These are phyloP conservation scores for Neogobius melanostomus DNA, from an alignment of 2,113 vertebrate genomes.

Conservation along the genomic window DNA sequence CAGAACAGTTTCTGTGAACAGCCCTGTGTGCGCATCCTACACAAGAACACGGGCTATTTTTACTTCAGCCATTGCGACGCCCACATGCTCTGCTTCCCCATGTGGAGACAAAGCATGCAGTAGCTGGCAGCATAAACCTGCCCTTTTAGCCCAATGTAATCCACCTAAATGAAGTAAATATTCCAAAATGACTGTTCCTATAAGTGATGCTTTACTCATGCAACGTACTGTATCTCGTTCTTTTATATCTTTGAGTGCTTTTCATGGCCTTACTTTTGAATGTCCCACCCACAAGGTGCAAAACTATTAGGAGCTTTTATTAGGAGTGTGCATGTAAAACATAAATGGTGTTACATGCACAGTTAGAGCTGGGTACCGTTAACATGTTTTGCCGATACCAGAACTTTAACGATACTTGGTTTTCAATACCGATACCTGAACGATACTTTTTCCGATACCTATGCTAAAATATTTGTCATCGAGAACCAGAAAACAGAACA, in stretches of 20 bases:
- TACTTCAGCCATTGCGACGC: slow-evolving; percentile 1
- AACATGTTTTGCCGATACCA: too few species aligned
- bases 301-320: slow-evolving; percentile 25
- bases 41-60: slow-evolving; percentile 17
- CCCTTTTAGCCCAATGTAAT: slow-evolving; percentile 26
- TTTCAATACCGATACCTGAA: too few species aligned
- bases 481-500: too few species aligned
- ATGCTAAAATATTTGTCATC: too few species aligned
- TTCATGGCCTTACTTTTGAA: slow-evolving; percentile 9
- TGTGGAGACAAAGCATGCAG: slow-evolving; percentile 19
- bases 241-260: neutral
- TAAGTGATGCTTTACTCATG: neutral
- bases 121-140: slow-evolving; percentile 29
- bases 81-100: slow-evolving; percentile 8
- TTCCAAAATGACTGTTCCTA: neutral
- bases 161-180: neutral
- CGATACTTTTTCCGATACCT: too few species aligned
- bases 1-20: neutral
- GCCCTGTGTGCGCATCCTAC: neutral
- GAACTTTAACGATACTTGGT: too few species aligned
- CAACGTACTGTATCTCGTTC: neutral
- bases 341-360: slow-evolving; percentile 11
- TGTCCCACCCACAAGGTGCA: neutral
- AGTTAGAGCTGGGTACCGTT: neutral
- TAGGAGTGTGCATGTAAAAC: neutral